phyloP scores from a whole-genome alignment of 1,140 invertebrate species.

The Galleria mellonella region DNA sequence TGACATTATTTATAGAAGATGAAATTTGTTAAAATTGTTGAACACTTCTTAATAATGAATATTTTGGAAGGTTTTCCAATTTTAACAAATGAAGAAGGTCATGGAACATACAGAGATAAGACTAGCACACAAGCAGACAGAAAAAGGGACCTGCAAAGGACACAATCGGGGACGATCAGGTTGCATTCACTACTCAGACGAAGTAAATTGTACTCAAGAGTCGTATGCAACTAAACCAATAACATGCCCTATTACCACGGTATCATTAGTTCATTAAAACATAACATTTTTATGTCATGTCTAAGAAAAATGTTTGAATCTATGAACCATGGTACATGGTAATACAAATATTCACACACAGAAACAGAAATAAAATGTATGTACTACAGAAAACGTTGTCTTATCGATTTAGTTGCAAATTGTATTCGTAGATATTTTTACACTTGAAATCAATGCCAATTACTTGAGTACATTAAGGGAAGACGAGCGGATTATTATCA shows the following conservation, averaged over 20 bases:
- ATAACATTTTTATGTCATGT: too few species aligned
- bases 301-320: too few species aligned
- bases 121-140: constrained; percentile 8
- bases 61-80: neutral
- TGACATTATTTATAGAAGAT: neutral
- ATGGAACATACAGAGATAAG: too few species aligned
- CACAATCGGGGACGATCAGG: neutral
- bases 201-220: constrained; percentile 3
- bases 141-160: constrained; percentile 7
- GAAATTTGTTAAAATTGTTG: too few species aligned
- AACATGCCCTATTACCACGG: neutral
- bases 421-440: neutral
- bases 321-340: too few species aligned
- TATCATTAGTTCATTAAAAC: too few species aligned
- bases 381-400: too few species aligned
- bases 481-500: constrained; percentile 18
- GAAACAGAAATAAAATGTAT: too few species aligned
- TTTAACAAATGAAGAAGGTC: neutral
- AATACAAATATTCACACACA: neutral
- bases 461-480: constrained; percentile 19
- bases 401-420: constrained; percentile 25
- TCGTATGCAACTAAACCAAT: constrained; percentile 9
- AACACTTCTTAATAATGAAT: neutral
- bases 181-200: neutral
- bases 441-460: constrained; percentile 1